Evolutionary conservation across 2,888 invertebrate species (phyloP).

Genomic region (Malachius bipustulatus): DNA sequence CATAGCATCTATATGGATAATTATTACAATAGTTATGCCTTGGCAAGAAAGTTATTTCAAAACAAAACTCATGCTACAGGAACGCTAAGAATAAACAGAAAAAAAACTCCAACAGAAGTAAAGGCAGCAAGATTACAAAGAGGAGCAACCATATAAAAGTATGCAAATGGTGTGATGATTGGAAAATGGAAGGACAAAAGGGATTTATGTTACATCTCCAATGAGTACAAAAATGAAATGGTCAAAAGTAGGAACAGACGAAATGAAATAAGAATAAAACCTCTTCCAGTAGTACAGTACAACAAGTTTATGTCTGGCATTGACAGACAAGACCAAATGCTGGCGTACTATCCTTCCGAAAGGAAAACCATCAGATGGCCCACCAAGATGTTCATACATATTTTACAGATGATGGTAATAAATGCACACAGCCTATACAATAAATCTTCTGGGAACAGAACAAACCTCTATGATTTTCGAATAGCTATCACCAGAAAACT

Average conservation of each 20-base stretch:
- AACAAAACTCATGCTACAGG: conserved; percentile 5
- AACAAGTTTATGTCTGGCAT: conserved; percentile 6
- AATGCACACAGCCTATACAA: too few relatives aligned
- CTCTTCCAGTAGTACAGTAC: not conserved
- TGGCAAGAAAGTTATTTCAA: not conserved
- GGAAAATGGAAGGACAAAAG: conserved; percentile 6
- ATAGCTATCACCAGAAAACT: too few relatives aligned
- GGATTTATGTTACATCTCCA: not conserved
- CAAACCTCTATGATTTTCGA: too few relatives aligned
- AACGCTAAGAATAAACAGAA: conserved; percentile 6
- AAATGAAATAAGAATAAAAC: not conserved
- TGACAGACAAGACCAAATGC: conserved; percentile 5
- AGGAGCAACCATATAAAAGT: not conserved
- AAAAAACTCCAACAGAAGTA: conserved; percentile 1
- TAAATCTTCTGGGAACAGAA: too few relatives aligned
- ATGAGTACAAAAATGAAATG: too few relatives aligned
- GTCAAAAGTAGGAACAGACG: not conserved
- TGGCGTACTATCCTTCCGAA: not conserved
- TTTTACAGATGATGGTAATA: too few relatives aligned
- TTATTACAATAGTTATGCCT: conserved; percentile 6
- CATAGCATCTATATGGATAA: conserved; percentile 9
- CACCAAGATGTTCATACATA: too few relatives aligned
- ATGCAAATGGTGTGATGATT: not conserved
- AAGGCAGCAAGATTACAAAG: not conserved
- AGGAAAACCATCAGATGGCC: conserved; percentile 4